Base-by-base conservation (phyloP, 1,140 invertebrate species). In the Dreissena rostriformis region DNA sequence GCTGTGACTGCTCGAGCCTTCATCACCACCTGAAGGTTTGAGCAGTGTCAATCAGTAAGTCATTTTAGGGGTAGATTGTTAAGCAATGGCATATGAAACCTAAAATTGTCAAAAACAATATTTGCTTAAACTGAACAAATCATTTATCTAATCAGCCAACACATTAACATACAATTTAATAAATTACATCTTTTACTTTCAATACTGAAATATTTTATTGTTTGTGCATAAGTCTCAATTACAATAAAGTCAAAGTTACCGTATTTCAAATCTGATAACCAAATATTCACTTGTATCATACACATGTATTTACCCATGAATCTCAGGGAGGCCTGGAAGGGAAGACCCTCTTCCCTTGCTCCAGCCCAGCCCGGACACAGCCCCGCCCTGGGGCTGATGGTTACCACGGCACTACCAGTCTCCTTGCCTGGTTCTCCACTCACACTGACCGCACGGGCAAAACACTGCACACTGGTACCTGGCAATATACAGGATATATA, bases 301-400 rank as follows among this genome's bases (percentile, higher is more conserved):
- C 85, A n/a, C n/a, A n/a, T n/a, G n/a, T n/a, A n/a, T 84, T 79
- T 86, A 94, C 94, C 93, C 87, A 92, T 92, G 86, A 94, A 94
- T 75, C 90, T 83, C 19, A 94, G 78, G 81, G 90, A 93, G 19
- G 93, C 92, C 12, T 92, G 91, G 82, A 94, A 94, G 1, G 94
- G 93, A 29, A 93, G 93, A 12, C 91, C 92, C 24, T 93, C 93
- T 17, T 92, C 83, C 17, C 89, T 86, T 0, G 90, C 90, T 72
- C 86, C 84, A 0, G 86, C 53, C 17, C 88, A 85, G 0, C 93
- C 90, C 24, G 88, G 85, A 85, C 94, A 94, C 14, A 94, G 72
- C 29, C 93, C 93, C n/a, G 88, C 82, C 1, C 85, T 75, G 4
- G 39, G 77, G 57, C 84, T 90, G 15, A 94, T 86, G 11, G 86